phyloP scores from a whole-genome alignment of 1,140 invertebrate genomes.

The Protaetia brevitarsis region DNA sequence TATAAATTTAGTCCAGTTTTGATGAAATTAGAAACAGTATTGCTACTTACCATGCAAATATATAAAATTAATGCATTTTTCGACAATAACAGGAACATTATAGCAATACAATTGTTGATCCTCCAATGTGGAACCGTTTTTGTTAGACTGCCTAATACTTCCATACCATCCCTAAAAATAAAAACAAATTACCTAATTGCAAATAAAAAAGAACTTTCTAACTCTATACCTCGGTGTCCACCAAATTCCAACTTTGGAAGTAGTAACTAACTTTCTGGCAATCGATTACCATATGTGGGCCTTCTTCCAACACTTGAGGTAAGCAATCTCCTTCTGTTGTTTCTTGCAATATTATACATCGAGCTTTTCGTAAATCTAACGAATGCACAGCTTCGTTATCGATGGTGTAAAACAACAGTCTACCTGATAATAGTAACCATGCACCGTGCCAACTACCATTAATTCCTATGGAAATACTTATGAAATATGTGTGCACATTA shows the following conservation, averaged over 20 bases:
- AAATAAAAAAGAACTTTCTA: too few species aligned
- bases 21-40: too few species aligned
- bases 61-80: conserved; percentile 8
- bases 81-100: conserved; percentile 4
- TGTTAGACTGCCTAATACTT: background rate
- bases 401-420: background rate
- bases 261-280: background rate
- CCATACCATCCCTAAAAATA: background rate
- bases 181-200: background rate
- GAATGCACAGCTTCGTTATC: background rate
- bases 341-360: background rate
- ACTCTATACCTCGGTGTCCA: background rate
- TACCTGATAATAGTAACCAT: background rate
- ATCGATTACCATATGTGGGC: background rate
- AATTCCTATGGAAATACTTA: background rate
- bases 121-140: background rate
- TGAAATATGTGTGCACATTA: background rate
- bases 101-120: background rate
- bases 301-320: background rate
- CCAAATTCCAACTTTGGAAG: background rate
- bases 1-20: too few species aligned
- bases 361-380: background rate
- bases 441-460: background rate
- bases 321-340: background rate
- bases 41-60: background rate